Evolutionary conservation across 2,888 invertebrate species (phyloP).

Genomic region (Malachius bipustulatus): DNA sequence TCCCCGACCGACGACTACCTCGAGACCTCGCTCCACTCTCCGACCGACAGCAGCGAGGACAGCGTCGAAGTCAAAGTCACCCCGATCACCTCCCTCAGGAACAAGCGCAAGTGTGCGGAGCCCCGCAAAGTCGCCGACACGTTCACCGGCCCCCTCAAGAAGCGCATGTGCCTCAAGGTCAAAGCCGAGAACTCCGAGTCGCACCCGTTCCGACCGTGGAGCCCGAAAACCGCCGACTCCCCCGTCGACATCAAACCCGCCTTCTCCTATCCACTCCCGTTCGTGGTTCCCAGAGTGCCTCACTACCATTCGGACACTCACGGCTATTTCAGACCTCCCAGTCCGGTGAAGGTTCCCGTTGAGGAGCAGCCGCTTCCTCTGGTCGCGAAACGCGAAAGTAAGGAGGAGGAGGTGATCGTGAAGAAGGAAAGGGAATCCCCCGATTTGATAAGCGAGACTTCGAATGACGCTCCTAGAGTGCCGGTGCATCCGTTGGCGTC

Average conservation of each 20-base stretch:
- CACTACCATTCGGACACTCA: conserved; percentile 14
- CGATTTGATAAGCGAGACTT: neutral
- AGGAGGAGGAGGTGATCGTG: conserved; percentile 5
- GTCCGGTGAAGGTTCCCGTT: conserved; percentile 20
- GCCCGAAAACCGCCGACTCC: conserved; percentile 26
- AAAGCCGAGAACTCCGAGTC: conserved; percentile 34
- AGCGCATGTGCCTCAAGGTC: conserved; percentile 49
- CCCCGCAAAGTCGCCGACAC: conserved; percentile 46
- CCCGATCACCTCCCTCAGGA: conserved; percentile 44
- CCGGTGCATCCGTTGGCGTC: conserved; percentile 28
- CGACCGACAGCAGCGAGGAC: conserved; percentile 52
- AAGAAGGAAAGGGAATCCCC: neutral
- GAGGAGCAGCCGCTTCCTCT: conserved; percentile 25
- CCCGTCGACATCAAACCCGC: conserved; percentile 6
- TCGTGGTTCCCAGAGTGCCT: conserved; percentile 18
- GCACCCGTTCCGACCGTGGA: conserved; percentile 57
- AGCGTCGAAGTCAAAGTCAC: conserved; percentile 52
- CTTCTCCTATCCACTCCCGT: neutral
- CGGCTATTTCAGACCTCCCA: conserved; percentile 31
- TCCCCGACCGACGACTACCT: conserved; percentile 44
- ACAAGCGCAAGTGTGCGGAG: conserved; percentile 56
- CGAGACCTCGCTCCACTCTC: conserved; percentile 43
- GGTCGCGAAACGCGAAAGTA: conserved; percentile 23
- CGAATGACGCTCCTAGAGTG: conserved; percentile 23
- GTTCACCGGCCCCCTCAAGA: conserved; percentile 52